A percentile compares a stretch with the other conserved stretches of the same genome.
Conservation (phyloP, 2,888 invertebrate species). For the Temnothorax unifasciatus region DNA sequence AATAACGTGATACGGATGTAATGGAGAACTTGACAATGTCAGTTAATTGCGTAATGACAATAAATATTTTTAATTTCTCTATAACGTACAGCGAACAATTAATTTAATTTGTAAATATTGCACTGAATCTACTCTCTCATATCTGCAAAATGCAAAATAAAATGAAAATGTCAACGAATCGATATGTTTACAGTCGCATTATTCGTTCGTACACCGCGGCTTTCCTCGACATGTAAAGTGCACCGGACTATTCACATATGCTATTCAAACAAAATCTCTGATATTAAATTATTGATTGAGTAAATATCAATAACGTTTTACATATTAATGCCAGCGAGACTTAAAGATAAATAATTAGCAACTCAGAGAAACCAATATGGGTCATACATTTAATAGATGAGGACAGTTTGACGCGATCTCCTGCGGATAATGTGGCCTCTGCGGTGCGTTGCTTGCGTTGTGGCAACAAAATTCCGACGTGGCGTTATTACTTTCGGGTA, state of each 20-base stretch:
- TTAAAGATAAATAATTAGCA: conserved; percentile 28
- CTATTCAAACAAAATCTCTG: not conserved
- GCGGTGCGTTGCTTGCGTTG: conserved; percentile 48
- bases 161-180: not conserved
- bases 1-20: conserved; percentile 7
- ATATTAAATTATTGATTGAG: not conserved
- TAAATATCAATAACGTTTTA: not conserved
- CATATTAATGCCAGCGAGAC: not conserved
- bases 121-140: not conserved
- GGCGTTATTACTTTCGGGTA: conserved; percentile 50
- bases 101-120: conserved; percentile 1
- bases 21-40: not conserved
- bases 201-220: not conserved
- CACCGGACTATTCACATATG: not conserved
- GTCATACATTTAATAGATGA: conserved; percentile 10
- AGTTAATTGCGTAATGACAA: conserved; percentile 2
- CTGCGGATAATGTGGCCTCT: conserved; percentile 37
- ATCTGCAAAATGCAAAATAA: not conserved
- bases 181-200: not conserved
- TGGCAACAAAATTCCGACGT: conserved; percentile 44
- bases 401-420: conserved; percentile 44
- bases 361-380: conserved; percentile 32
- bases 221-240: not conserved
- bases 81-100: not conserved
- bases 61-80: conserved; percentile 1